A percentile compares a stretch with the other conserved stretches of the same genome.
phyloP scores from a whole-genome alignment of 2,113 vertebrate genomes.

The Craseonycteris thonglongyai region DNA sequence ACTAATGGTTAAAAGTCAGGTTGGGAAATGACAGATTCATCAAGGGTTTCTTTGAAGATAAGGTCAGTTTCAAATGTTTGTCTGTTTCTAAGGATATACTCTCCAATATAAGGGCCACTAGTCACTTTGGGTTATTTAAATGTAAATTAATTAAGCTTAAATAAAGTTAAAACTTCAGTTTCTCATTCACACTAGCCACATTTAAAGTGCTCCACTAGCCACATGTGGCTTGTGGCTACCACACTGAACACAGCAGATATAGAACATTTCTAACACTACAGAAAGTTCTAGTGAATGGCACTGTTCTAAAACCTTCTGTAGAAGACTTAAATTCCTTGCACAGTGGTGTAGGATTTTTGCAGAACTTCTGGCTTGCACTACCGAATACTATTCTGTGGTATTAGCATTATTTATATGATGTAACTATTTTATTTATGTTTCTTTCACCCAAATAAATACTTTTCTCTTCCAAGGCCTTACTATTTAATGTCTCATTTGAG shows the following conservation, averaged over 20 bases:
- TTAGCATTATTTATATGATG: background rate
- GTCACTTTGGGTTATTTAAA: background rate
- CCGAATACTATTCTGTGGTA: background rate
- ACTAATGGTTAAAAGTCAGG: background rate
- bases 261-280: background rate
- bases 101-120: background rate
- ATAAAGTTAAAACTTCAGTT: background rate
- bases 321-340: background rate
- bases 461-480: constrained; percentile 18
- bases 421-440: constrained; percentile 29
- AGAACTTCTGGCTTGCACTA: background rate
- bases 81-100: background rate
- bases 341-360: background rate
- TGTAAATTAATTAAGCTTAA: background rate
- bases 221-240: background rate
- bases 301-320: background rate
- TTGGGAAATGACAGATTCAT: background rate
- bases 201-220: background rate
- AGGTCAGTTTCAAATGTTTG: background rate
- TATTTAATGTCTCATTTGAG: constrained; percentile 17
- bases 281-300: background rate
- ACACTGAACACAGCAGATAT: background rate
- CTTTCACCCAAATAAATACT: background rate
- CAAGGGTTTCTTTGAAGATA: background rate
- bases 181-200: background rate